phyloP scores from a whole-genome alignment of 2,888 invertebrate species.

The Frankliniella fusca region DNA sequence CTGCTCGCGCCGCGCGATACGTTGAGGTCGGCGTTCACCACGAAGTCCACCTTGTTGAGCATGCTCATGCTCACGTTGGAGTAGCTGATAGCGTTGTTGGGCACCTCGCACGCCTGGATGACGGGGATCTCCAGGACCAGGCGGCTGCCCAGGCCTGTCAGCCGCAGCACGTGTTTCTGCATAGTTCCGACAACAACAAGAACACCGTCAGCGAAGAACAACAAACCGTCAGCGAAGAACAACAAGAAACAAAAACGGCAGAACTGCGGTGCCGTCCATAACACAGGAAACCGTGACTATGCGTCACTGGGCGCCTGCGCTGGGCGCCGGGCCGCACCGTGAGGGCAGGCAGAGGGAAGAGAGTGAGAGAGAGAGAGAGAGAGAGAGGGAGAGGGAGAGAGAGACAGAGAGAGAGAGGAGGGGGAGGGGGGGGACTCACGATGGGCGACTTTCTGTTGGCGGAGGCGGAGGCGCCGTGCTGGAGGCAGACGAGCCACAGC shows the following conservation, averaged over 20 bases:
- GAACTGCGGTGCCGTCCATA: too few species aligned
- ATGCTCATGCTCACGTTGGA: neutral
- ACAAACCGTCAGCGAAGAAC: too few species aligned
- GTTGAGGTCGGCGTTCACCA: neutral
- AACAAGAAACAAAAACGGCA: too few species aligned
- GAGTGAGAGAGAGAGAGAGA: too few species aligned
- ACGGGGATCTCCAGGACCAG: neutral
- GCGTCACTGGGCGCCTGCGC: too few species aligned
- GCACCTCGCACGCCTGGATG: neutral
- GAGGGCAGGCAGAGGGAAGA: too few species aligned
- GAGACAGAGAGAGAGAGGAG: too few species aligned
- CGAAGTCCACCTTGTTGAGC: neutral
- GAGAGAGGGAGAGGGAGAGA: too few species aligned
- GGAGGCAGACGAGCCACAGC: neutral
- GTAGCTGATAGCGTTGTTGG: constrained; percentile 1
- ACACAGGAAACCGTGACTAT: too few species aligned
- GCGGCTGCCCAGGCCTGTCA: neutral
- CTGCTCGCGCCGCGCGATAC: neutral
- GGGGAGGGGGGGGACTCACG: neutral
- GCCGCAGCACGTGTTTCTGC: neutral
- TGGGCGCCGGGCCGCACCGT: too few species aligned
- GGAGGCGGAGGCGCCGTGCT: neutral
- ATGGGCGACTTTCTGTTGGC: neutral
- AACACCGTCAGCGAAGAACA: too few species aligned
- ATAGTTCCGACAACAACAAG: too few species aligned